A percentile compares a stretch with the other conserved stretches of the same genome.
Evolutionary conservation across 1,140 invertebrate species (phyloP).

Genomic region (Pseudomyrmex pallidus): DNA sequence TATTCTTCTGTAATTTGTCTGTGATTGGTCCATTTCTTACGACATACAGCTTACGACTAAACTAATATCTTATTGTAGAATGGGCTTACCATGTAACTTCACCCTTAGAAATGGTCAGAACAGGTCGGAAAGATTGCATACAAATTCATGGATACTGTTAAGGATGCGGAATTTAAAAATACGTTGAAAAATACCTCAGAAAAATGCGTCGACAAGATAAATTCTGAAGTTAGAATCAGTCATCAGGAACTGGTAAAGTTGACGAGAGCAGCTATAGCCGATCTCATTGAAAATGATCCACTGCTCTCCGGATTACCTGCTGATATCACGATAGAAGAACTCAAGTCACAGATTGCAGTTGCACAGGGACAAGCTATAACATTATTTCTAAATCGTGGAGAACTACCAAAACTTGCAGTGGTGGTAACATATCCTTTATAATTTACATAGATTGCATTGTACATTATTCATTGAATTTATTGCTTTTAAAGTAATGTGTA

Average conservation of each 20-base stretch:
- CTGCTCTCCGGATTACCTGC: conserved; percentile 77
- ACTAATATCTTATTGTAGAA: too few relatives aligned
- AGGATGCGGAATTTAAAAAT: neutral
- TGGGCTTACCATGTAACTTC: too few relatives aligned
- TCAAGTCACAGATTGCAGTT: conserved; percentile 82
- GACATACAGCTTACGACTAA: too few relatives aligned
- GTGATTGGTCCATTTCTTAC: too few relatives aligned
- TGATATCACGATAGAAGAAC: conserved; percentile 82
- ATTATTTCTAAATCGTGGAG: conserved; percentile 79
- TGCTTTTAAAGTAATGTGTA: neutral
- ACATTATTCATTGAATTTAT: too few relatives aligned
- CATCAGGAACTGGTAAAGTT: conserved; percentile 81
- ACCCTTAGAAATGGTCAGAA: too few relatives aligned
- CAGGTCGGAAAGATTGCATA: neutral
- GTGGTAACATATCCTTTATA: conserved; percentile 75
- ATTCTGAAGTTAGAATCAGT: conserved; percentile 28
- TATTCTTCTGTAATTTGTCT: too few relatives aligned
- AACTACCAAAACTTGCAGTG: conserved; percentile 79
- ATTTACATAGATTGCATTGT: neutral
- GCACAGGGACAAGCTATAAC: conserved; percentile 83
- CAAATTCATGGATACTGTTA: neutral
- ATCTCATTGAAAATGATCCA: conserved; percentile 82
- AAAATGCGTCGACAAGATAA: neutral
- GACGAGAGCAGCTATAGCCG: conserved; percentile 79
- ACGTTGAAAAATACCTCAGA: neutral